phyloP scores from a whole-genome alignment of 2,888 invertebrate genomes.

The Rhabditophanes sp. region DNA sequence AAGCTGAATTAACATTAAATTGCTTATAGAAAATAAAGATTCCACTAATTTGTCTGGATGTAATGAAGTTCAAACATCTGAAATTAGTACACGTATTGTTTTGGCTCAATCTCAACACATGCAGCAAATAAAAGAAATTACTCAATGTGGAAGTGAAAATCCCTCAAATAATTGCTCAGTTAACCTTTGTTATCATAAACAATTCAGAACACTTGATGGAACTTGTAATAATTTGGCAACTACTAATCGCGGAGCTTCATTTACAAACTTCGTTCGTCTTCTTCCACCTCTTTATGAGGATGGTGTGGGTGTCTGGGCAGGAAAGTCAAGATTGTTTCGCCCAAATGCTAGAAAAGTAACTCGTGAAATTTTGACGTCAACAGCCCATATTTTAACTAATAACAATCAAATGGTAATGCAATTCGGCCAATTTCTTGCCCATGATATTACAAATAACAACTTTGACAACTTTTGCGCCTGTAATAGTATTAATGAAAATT shows the following conservation, averaged over 20 bases:
- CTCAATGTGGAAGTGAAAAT: slow-evolving; percentile 15
- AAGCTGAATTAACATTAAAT: too few relatives aligned
- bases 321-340: slow-evolving; percentile 16
- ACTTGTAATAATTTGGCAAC: slow-evolving; percentile 86
- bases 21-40: too few relatives aligned
- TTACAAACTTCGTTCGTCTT: slow-evolving; percentile 53
- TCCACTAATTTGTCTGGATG: too few relatives aligned
- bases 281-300: slow-evolving; percentile 36
- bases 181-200: slow-evolving; percentile 34
- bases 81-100: too few relatives aligned
- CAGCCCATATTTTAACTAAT: slow-evolving; percentile 16
- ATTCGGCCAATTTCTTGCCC: slow-evolving; percentile 34
- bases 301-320: slow-evolving; percentile 26
- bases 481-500: too few relatives aligned
- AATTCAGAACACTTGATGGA: slow-evolving; percentile 74
- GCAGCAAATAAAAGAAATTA: too few relatives aligned
- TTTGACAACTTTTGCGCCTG: too few relatives aligned
- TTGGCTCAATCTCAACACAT: too few relatives aligned
- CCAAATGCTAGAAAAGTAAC: slow-evolving; percentile 40
- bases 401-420: slow-evolving; percentile 27
- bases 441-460: slow-evolving; percentile 40
- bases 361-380: slow-evolving; percentile 30
- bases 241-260: too few relatives aligned
- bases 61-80: too few relatives aligned
- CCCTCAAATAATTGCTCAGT: slow-evolving; percentile 22